phyloP scores from a whole-genome alignment of 2,888 invertebrate species.

The Acleris sparsana region DNA sequence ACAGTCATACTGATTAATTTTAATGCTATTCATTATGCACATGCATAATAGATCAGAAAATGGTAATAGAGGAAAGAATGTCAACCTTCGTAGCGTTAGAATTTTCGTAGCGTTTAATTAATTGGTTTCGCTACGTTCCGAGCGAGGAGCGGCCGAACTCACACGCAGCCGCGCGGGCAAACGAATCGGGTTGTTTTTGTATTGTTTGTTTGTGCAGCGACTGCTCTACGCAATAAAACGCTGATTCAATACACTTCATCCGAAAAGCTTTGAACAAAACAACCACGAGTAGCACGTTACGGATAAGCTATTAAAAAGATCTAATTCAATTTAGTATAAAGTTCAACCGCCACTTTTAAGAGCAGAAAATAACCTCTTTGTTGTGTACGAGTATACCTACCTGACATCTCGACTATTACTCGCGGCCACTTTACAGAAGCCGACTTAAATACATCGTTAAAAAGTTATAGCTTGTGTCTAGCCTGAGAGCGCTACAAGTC shows the following conservation, averaged over 20 bases:
- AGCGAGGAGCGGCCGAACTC: slow-evolving; percentile 2
- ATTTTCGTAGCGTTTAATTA: slow-evolving; percentile 66
- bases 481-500: slow-evolving; percentile 5
- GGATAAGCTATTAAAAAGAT: not conserved
- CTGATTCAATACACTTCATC: slow-evolving; percentile 11
- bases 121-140: slow-evolving; percentile 56
- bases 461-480: slow-evolving; percentile 24
- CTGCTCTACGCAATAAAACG: slow-evolving; percentile 20
- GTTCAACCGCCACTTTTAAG: not conserved
- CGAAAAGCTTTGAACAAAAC: slow-evolving; percentile 14
- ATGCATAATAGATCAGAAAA: slow-evolving; percentile 77
- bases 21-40: slow-evolving; percentile 79
- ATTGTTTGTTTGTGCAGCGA: slow-evolving; percentile 24
- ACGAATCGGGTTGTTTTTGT: slow-evolving; percentile 15
- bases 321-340: not conserved
- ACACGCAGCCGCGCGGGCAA: not conserved
- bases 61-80: slow-evolving; percentile 73
- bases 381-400: slow-evolving; percentile 11
- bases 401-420: slow-evolving; percentile 21
- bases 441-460: slow-evolving; percentile 20
- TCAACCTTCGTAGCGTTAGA: slow-evolving; percentile 59
- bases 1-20: slow-evolving; percentile 68
- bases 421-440: slow-evolving; percentile 23
- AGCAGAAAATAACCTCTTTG: not conserved
- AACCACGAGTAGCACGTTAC: slow-evolving; percentile 10